These are phyloP conservation scores for Andrena hattorfiana DNA, from an alignment of 2,888 invertebrate genomes.

Conservation along the genomic window DNA sequence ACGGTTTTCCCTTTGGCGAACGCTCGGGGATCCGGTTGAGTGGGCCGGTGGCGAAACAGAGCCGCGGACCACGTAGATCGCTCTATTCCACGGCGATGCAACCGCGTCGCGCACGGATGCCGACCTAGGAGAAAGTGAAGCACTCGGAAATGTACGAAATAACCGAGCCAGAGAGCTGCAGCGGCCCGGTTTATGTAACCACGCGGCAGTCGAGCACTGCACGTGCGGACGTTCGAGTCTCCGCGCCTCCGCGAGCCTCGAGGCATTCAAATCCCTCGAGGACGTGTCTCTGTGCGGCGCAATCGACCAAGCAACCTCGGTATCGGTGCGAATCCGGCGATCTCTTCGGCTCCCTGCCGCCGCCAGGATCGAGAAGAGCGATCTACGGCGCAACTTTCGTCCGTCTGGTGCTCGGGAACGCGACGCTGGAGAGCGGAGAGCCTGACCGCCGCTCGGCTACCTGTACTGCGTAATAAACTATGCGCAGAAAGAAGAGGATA, in stretches of 20 bases:
- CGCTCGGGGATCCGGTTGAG: constrained; percentile 18
- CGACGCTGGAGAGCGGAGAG: neutral
- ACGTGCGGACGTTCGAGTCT: constrained; percentile 70
- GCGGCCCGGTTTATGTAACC: constrained; percentile 59
- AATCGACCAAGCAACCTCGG: constrained; percentile 8
- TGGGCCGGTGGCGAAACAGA: constrained; percentile 32
- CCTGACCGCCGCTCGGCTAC: neutral
- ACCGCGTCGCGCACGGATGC: constrained; percentile 5
- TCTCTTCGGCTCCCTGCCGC: neutral
- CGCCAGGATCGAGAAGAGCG: neutral
- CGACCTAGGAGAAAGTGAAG: constrained; percentile 59
- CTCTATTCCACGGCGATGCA: neutral
- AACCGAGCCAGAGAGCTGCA: neutral
- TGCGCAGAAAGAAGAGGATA: neutral
- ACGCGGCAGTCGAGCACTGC: constrained; percentile 33
- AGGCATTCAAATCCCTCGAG: constrained; percentile 46
- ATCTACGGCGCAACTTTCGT: neutral
- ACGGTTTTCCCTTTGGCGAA: constrained; percentile 36
- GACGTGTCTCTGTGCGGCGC: neutral
- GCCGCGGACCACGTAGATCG: constrained; percentile 1
- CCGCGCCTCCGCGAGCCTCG: constrained; percentile 20
- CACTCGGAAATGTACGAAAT: constrained; percentile 48
- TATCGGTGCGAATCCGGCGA: constrained; percentile 7
- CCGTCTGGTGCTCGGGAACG: neutral
- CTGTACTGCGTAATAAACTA: neutral